Conservation (phyloP, 2,797 vertebrate genomes). For the Apogon hyalosoma region DNA sequence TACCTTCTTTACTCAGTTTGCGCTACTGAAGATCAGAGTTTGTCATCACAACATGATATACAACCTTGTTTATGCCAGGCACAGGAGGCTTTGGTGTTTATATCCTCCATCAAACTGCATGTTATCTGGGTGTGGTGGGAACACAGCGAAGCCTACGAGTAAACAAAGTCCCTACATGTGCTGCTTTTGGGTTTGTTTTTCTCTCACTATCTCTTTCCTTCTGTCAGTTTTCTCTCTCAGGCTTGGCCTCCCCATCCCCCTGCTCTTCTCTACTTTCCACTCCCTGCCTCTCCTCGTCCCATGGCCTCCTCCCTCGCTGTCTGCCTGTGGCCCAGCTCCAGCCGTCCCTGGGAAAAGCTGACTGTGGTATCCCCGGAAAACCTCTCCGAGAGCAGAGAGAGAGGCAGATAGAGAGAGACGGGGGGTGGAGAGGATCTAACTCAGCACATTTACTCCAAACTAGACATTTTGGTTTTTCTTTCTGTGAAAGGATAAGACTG, state of each 20-base stretch:
- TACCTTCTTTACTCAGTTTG: constrained; percentile 17
- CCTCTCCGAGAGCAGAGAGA: constrained; percentile 45
- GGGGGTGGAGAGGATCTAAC: constrained; percentile 46
- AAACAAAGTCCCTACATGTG: constrained; percentile 60
- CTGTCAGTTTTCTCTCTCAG: not conserved
- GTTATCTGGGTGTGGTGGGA: constrained; percentile 76
- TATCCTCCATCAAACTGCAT: constrained; percentile 46
- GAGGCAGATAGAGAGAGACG: not conserved
- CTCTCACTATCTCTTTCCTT: constrained; percentile 36
- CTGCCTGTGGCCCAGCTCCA: constrained; percentile 61
- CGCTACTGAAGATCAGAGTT: constrained; percentile 19
- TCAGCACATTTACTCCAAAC: constrained; percentile 65
- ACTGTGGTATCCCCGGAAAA: constrained; percentile 74
- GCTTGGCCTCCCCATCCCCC: constrained; percentile 7
- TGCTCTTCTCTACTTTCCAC: constrained; percentile 29
- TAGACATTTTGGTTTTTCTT: constrained; percentile 53
- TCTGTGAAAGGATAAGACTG: constrained; percentile 21
- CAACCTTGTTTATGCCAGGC: constrained; percentile 42
- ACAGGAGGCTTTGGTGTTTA: constrained; percentile 42
- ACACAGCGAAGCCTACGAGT: constrained; percentile 44
- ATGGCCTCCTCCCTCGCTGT: constrained; percentile 8
- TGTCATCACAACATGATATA: constrained; percentile 24
- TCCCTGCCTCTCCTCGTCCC: constrained; percentile 22
- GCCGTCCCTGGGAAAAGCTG: constrained; percentile 75
- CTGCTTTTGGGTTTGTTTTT: constrained; percentile 41